These are phyloP conservation scores for Beroe forskalii DNA, from an alignment of 37 sponge, comb jelly and placozoan species.

Conservation along the genomic window DNA sequence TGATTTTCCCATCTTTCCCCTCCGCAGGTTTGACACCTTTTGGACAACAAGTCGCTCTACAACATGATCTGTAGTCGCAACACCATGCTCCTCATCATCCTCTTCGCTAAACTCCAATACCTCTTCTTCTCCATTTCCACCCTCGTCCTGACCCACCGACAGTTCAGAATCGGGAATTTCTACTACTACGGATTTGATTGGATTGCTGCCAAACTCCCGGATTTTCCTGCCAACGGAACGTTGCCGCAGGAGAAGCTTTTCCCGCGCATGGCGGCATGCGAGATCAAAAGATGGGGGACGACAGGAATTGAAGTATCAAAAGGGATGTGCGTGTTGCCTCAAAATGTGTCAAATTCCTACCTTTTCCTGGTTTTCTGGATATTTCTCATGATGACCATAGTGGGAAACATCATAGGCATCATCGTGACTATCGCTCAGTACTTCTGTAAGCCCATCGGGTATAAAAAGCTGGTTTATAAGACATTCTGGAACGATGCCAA, in stretches of 20 bases:
- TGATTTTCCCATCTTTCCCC: no score
- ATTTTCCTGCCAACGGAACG: background rate
- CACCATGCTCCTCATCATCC: background rate
- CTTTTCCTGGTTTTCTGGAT: slow-evolving; percentile 38
- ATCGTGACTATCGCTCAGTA: slow-evolving; percentile 25
- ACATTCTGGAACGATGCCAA: slow-evolving; percentile 49
- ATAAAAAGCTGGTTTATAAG: background rate
- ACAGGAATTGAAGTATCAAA: background rate
- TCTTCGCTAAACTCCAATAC: slow-evolving; percentile 27
- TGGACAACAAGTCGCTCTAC: background rate
- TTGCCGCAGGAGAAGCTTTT: slow-evolving; percentile 4
- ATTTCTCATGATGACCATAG: slow-evolving; percentile 13
- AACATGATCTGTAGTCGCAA: background rate
- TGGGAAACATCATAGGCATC: slow-evolving; percentile 19
- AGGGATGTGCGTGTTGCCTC: slow-evolving; percentile 32
- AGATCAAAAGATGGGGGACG: slow-evolving; percentile 21
- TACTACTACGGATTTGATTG: slow-evolving; percentile 16
- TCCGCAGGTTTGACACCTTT: background rate
- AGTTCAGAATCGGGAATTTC: slow-evolving; percentile 4
- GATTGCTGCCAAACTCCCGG: background rate
- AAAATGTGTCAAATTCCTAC: slow-evolving; percentile 34
- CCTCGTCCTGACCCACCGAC: background rate
- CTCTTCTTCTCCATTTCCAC: background rate
- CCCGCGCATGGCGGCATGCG: slow-evolving; percentile 8
- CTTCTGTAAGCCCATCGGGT: background rate